These are phyloP conservation scores for Gerris buenoi DNA, from an alignment of 1,140 invertebrate genomes.

Conservation along the genomic window DNA sequence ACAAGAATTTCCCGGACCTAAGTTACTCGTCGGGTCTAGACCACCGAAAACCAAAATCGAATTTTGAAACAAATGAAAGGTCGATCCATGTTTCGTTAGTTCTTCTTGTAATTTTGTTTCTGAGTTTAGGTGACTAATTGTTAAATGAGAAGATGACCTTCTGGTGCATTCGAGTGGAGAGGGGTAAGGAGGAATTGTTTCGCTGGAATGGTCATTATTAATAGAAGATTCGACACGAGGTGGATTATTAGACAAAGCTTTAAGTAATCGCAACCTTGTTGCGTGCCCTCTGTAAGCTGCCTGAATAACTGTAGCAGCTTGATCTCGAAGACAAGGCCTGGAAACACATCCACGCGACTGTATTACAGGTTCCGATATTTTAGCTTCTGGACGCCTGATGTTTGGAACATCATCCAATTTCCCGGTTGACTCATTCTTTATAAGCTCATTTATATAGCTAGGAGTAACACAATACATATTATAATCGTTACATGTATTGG, in stretches of 20 bases:
- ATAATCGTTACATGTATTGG: not conserved
- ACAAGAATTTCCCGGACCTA: conserved; percentile 32
- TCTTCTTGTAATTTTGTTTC: not conserved
- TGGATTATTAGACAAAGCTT: not conserved
- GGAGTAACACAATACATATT: not conserved
- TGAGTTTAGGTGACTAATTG: not conserved
- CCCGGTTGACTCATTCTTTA: not conserved
- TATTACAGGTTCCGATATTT: not conserved
- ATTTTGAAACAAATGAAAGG: conserved; percentile 23
- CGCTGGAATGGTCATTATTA: too few species aligned
- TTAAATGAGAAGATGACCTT: not conserved
- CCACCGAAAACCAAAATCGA: conserved; percentile 42
- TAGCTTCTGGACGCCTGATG: not conserved
- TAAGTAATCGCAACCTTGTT: conserved; percentile 40
- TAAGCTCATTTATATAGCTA: not conserved
- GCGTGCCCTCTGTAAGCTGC: conserved; percentile 52
- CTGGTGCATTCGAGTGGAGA: not conserved
- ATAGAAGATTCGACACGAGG: not conserved
- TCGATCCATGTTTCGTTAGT: not conserved
- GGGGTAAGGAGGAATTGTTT: not conserved
- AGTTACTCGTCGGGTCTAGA: conserved; percentile 36
- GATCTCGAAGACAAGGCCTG: conserved; percentile 11
- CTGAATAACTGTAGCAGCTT: conserved; percentile 54
- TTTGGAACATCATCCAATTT: too few species aligned
- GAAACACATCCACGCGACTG: not conserved